These are phyloP conservation scores for Pelobates fuscus DNA, from an alignment of 2,113 vertebrate genomes.

Conservation along the genomic window DNA sequence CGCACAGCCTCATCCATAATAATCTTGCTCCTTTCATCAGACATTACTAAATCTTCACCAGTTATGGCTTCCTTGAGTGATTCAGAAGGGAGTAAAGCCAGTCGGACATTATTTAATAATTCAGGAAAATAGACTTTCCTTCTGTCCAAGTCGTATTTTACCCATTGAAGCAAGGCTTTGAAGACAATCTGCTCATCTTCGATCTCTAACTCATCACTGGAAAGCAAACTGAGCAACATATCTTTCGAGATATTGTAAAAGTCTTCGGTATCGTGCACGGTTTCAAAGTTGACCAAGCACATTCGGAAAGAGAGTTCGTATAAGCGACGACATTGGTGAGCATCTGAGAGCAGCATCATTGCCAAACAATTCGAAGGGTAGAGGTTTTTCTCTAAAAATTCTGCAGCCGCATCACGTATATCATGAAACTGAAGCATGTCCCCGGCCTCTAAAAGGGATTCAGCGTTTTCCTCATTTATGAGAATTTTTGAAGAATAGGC, in stretches of 20 bases:
- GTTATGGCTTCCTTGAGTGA: conserved; percentile 84
- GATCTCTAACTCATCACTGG: conserved; percentile 90
- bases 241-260: conserved; percentile 88
- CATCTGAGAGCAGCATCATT: conserved; percentile 91
- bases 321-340: conserved; percentile 89
- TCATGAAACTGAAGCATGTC: conserved; percentile 97
- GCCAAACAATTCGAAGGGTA: conserved; percentile 89
- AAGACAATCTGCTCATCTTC: conserved; percentile 91
- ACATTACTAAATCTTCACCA: conserved; percentile 82
- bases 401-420: conserved; percentile 84
- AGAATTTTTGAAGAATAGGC: conserved; percentile 91
- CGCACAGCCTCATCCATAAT: conserved; percentile 86
- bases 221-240: conserved; percentile 84
- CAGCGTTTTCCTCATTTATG: conserved; percentile 91
- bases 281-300: conserved; percentile 90
- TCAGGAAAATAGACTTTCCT: conserved; percentile 79
- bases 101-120: conserved; percentile 79
- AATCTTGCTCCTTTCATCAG: conserved; percentile 78
- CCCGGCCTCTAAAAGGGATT: conserved; percentile 88
- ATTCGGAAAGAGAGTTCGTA: conserved; percentile 90
- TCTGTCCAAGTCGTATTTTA: conserved; percentile 75
- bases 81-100: conserved; percentile 86
- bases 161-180: conserved; percentile 86
- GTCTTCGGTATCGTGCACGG: conserved; percentile 82
- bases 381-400: conserved; percentile 92